Base-by-base conservation (phyloP, 2,797 vertebrate species). In the Etheostoma nigrum region DNA sequence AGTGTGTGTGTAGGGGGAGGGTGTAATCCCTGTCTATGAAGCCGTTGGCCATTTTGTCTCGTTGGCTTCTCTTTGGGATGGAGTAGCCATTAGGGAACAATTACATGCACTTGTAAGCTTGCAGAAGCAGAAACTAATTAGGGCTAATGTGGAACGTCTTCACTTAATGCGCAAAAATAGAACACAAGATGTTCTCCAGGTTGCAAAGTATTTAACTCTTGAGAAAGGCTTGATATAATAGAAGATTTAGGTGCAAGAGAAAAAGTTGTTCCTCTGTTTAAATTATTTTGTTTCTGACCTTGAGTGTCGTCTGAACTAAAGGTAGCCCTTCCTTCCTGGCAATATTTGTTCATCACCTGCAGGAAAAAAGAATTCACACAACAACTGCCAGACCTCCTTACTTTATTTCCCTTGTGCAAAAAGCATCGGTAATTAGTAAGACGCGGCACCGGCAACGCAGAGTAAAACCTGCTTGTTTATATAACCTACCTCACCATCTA, bases 81-180 rank as follows among this genome's bases (percentile, higher is more conserved):
- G 67, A 92, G 89, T 73, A 76, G 76, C 85, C 86, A 91, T 89
- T 92, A 91, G 79, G 58, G 86, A 88, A 84, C 86, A 85, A 92
- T 93, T 86, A 91, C 86, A 83, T 68, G 71, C 81, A 79, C 82
- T 91, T 80, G 81, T 90, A 68, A 88, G 81, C 82, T 82, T 27
- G 66, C 82, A 84, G 81, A 89, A 77, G 80, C 78, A 83, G 84
- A 90, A 89, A 86, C 80, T 93, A 90, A 92, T 92, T 87, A 83
- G 76, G 51, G 74, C 71, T 81, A 83, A 88, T 92, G 88, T 85
- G 81, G 72, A 92, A 71, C 49, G 33, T 84, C 81, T 87, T 91
- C 78, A 74, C 72, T 87, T 58, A 64, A 85, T 48, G 68, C 5
- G 0, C 57, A 63, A 64, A 86, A 82, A 86, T 71, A 86, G 81